These are phyloP conservation scores for Typhlichthys subterraneus DNA, from an alignment of 2,797 vertebrate genomes.

Conservation along the genomic window DNA sequence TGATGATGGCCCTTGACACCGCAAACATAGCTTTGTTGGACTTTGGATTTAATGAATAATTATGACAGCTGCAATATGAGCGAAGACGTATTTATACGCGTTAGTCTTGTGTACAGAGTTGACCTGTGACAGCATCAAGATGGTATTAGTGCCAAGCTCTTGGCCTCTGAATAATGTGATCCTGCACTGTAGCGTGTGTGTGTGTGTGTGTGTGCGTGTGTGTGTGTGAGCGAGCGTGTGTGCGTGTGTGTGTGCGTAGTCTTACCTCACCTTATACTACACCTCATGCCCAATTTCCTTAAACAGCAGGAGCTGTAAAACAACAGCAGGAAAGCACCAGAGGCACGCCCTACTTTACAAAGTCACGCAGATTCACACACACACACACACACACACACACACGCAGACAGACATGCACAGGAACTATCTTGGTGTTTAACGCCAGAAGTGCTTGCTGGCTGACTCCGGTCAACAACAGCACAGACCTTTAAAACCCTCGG, in stretches of 20 bases:
- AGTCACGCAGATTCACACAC: conserved; percentile 41
- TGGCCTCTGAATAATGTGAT: no score
- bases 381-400: conserved; percentile 25
- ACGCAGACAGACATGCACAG: conserved; percentile 27
- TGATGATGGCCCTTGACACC: no score
- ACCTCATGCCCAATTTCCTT: conserved; percentile 53
- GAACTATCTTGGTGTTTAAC: conserved; percentile 53
- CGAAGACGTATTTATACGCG: no score
- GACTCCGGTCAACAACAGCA: conserved; percentile 10
- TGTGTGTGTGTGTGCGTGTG: conserved; percentile 3
- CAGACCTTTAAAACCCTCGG: conserved; percentile 27
- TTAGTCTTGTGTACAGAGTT: no score
- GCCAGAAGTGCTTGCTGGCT: conserved; percentile 26
- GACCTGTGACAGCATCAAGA: no score
- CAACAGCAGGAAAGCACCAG: conserved; percentile 73
- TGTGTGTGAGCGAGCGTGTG: conserved; percentile 8
- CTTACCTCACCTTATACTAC: conserved; percentile 58
- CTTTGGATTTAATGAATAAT: no score
- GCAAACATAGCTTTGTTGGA: no score
- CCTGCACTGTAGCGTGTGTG: background rate
- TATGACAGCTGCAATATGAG: no score
- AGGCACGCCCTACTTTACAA: conserved; percentile 57
- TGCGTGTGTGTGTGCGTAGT: conserved; percentile 16
- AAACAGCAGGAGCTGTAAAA: conserved; percentile 63
- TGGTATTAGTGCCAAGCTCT: no score